Evolutionary conservation across 2,888 invertebrate species (phyloP), one percentile per base, ranked within the genome.

Genomic region (Caenorhabditis sulstoni): DNA sequence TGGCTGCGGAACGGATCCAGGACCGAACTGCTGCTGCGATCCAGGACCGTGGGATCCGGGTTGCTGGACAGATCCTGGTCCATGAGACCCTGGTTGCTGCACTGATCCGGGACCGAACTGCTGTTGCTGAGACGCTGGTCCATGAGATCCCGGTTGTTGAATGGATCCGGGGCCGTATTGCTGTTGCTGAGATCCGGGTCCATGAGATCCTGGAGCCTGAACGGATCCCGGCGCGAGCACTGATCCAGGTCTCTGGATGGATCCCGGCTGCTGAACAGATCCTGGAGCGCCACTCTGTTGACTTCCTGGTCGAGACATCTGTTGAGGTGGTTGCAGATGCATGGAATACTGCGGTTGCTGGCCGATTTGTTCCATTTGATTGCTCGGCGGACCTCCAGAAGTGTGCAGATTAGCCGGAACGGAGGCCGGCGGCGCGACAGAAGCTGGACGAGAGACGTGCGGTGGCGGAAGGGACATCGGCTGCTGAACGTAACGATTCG

Each of bases 371-470:
- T 53, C 58, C 58, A 62, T 70, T 45, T 74, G 74, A 18, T 58
- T 45, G 45, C 64, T 50, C 8, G 50, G 52, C 7, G 52, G 74
- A 22, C 71, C 47, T 16, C 59, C 66, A 8, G 52, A 12, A n/a
- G 52, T 8, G 9, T 65, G 76, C 7, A 77, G n/a, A 29, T 77
- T 77, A 3, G 57, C 45, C 5, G 77, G 77, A 55, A 77, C 65
- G 1, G 77, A 77, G 12, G 59, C 12, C 20, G 78, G 78, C 23
- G 78, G 78, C 8, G 78, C 78, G 14, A 78, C 78, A 7, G 78
- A 78, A 11, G 47, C 71, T 2, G 78, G 78, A 16, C 78, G 61
- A 1, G 78, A 73, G 22, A 73, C 23, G 16, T 53, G 55, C 0
- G 67, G 16, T 3, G 73, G 53, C 14, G 77, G 77, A 11, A 73